phyloP scores from a whole-genome alignment of 2,888 invertebrate species.

The Drosophila borealis region DNA sequence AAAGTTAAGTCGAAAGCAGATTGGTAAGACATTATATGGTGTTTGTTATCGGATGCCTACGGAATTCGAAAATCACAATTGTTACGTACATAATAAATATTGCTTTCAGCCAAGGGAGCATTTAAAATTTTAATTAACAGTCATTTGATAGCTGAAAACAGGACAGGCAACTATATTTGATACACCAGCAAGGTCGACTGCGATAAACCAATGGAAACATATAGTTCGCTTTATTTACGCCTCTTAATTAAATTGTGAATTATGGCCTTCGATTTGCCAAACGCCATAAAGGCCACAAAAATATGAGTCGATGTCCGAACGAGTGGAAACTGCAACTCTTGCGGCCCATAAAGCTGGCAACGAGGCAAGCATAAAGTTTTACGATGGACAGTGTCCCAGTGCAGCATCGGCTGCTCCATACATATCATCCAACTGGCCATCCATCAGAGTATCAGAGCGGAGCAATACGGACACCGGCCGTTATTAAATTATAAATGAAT shows the following conservation, averaged over 20 bases:
- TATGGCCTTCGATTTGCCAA: slow-evolving; percentile 76
- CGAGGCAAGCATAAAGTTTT: slow-evolving; percentile 71
- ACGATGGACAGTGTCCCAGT: slow-evolving; percentile 55
- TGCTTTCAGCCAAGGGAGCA: slow-evolving; percentile 1
- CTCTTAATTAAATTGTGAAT: slow-evolving; percentile 82
- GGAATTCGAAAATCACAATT: neutral
- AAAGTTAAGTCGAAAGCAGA: slow-evolving; percentile 15
- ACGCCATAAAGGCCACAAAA: slow-evolving; percentile 78
- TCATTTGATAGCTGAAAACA: neutral
- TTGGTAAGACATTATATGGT: slow-evolving; percentile 20
- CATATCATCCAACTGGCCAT: slow-evolving; percentile 30
- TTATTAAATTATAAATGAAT: slow-evolving; percentile 83
- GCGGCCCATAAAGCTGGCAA: slow-evolving; percentile 67
- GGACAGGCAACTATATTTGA: slow-evolving; percentile 46
- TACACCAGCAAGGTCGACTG: slow-evolving; percentile 21
- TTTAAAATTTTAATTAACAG: slow-evolving; percentile 1
- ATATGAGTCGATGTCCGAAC: slow-evolving; percentile 62
- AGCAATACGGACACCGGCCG: slow-evolving; percentile 61
- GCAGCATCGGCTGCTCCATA: slow-evolving; percentile 16
- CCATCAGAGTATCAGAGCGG: slow-evolving; percentile 50
- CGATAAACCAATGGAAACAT: slow-evolving; percentile 47
- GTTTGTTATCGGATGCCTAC: slow-evolving; percentile 5
- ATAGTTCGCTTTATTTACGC: slow-evolving; percentile 59
- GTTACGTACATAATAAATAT: neutral
- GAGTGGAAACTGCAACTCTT: slow-evolving; percentile 46